These are phyloP conservation scores for Brachypteracias leptosomus DNA, from an alignment of 2,113 vertebrate genomes.

Conservation along the genomic window DNA sequence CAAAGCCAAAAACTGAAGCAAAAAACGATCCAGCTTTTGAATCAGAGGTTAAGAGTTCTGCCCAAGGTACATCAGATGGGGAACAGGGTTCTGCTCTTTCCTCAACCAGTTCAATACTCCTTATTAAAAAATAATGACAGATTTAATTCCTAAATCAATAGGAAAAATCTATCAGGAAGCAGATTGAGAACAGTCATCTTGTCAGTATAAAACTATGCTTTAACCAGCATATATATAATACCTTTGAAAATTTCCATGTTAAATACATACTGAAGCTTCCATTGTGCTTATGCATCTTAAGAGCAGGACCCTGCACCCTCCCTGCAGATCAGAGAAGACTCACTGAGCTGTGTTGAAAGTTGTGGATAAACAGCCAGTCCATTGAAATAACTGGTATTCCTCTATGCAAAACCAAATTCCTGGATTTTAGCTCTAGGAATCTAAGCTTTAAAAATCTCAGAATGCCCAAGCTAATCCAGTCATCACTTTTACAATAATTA, in stretches of 20 bases:
- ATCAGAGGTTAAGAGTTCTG: neutral
- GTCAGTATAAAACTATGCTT: neutral
- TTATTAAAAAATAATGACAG: neutral
- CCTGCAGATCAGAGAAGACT: neutral
- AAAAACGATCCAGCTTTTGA: neutral
- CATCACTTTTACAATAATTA: conserved; percentile 15
- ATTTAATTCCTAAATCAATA: neutral
- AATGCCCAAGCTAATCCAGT: conserved; percentile 28
- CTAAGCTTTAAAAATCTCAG: conserved; percentile 3
- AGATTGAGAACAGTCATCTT: neutral
- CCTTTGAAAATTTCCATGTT: neutral
- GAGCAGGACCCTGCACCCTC: neutral
- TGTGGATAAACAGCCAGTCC: neutral
- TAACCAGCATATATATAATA: rapidly evolving
- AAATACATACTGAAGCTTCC: neutral
- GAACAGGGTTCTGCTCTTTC: neutral
- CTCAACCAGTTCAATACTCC: neutral
- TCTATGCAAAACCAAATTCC: neutral
- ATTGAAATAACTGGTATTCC: neutral
- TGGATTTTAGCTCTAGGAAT: neutral
- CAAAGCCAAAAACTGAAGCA: neutral
- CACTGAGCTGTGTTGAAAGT: neutral
- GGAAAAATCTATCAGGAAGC: neutral
- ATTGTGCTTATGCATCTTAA: neutral
- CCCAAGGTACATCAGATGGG: neutral